phyloP scores from a whole-genome alignment of 1,140 invertebrate genomes.

The Hylaeus volcanicus region DNA sequence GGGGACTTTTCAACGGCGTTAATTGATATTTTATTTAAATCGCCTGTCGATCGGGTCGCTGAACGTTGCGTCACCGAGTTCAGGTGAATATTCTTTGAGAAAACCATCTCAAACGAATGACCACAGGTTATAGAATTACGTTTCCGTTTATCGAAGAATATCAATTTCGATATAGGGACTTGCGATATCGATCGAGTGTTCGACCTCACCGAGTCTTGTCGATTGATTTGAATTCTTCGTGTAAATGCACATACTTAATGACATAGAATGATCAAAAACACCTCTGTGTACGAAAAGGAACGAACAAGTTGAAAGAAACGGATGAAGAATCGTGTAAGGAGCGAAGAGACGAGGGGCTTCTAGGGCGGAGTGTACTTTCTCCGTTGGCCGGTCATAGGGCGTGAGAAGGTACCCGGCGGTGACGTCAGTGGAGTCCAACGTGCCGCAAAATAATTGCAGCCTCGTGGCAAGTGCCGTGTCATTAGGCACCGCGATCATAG shows the following conservation, averaged over 20 bases:
- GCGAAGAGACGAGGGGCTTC: slow-evolving; percentile 40
- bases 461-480: slow-evolving; percentile 78
- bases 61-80: slow-evolving; percentile 8
- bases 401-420: slow-evolving; percentile 75
- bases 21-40: slow-evolving; percentile 71
- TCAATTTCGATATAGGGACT: too few species aligned
- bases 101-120: too few species aligned
- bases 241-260: too few species aligned
- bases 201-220: too few species aligned
- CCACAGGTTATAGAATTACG: too few species aligned
- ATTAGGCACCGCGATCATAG: slow-evolving; percentile 77
- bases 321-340: too few species aligned
- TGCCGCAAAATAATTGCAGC: slow-evolving; percentile 78
- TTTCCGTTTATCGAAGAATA: too few species aligned
- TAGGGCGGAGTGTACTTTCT: slow-evolving; percentile 70
- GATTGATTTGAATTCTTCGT: too few species aligned
- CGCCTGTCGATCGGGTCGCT: slow-evolving; percentile 1
- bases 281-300: not conserved
- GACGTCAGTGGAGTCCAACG: slow-evolving; percentile 76
- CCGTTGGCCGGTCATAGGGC: slow-evolving; percentile 74
- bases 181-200: too few species aligned
- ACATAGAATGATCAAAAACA: too few species aligned
- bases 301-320: not conserved
- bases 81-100: slow-evolving; percentile 24
- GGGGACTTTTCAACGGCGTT: slow-evolving; percentile 51